Base-by-base conservation (phyloP, 2,797 vertebrate species). In the Darevskia mixta region DNA sequence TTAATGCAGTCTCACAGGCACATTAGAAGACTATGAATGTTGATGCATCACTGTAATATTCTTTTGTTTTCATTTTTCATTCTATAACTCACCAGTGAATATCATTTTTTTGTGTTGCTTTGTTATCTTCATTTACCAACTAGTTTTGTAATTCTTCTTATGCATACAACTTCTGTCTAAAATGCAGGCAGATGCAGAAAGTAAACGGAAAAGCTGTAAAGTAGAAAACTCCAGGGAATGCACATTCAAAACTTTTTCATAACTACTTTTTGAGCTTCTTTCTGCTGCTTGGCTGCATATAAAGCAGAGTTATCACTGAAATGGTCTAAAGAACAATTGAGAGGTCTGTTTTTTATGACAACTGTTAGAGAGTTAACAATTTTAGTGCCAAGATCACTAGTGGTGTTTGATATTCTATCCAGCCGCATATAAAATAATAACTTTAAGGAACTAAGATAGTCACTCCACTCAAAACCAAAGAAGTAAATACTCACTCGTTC, bases 401-500 rank as follows among this genome's bases (percentile, higher is more conserved):
- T 92, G 75, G 23, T 87, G 80, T 90, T 69, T 93, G 94, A 88
- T 92, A 91, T 83, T 67, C 86, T 78, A 58, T 77, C 67, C 87
- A 94, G 90, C 92, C 91, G 90, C 88, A 92, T 90, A 90, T 91
- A 92, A 94, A 43, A 77, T 83, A 84, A 20, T 29, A 32, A 6
- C 29, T 81, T 87, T 7, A 43, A 93, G 90, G 88, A 89, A n/a
- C 88, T 75, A 8, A 89, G 92, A 55, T 89, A 91, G 90, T 79
- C 11, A 1, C 43, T 38, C 43, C 61, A 69, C 43, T 88, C 80
- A 71, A 90, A 94, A 85, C 87, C 92, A 90, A 90, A 69, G 58
- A 94, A 94, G 92, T 94, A 90, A n/a, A 91, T 94, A 95, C 95
- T 96, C 92, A 96, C 95, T 94, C 91, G 75, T 41, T 93, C 85